These are phyloP conservation scores for Nasonia giraulti DNA, from an alignment of 1,140 invertebrate species.

Conservation along the genomic window DNA sequence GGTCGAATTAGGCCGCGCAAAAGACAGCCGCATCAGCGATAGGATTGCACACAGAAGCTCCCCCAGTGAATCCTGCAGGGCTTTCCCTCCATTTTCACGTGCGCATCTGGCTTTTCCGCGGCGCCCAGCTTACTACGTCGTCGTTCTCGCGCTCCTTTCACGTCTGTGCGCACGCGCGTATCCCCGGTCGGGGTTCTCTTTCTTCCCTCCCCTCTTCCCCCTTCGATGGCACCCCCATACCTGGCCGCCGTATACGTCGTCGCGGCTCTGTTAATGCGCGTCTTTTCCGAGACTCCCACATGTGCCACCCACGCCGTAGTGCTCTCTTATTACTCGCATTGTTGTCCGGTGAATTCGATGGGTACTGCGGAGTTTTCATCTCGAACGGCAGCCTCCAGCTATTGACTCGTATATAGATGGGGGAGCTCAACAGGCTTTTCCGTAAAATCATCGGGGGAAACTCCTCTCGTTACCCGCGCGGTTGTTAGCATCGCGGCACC, in stretches of 20 bases:
- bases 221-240: not conserved
- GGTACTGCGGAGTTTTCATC: not conserved
- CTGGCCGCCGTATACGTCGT: not conserved
- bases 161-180: not conserved
- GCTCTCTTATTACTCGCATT: not conserved
- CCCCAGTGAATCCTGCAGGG: not conserved
- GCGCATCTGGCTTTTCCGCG: not conserved
- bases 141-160: too few species aligned
- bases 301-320: not conserved
- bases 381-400: too few species aligned
- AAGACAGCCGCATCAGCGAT: not conserved
- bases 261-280: conserved; percentile 12
- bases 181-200: not conserved
- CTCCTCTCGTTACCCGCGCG: too few species aligned
- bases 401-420: too few species aligned
- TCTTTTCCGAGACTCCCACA: not conserved
- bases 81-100: conserved; percentile 2
- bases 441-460: too few species aligned
- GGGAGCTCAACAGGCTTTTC: too few species aligned
- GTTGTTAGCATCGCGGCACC: too few species aligned
- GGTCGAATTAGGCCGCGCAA: too few species aligned
- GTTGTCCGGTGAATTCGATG: too few species aligned
- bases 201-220: not conserved
- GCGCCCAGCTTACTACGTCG: not conserved
- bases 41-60: not conserved